phyloP scores from a whole-genome alignment of 2,797 vertebrate genomes.

The Myiothlypis coronata region DNA sequence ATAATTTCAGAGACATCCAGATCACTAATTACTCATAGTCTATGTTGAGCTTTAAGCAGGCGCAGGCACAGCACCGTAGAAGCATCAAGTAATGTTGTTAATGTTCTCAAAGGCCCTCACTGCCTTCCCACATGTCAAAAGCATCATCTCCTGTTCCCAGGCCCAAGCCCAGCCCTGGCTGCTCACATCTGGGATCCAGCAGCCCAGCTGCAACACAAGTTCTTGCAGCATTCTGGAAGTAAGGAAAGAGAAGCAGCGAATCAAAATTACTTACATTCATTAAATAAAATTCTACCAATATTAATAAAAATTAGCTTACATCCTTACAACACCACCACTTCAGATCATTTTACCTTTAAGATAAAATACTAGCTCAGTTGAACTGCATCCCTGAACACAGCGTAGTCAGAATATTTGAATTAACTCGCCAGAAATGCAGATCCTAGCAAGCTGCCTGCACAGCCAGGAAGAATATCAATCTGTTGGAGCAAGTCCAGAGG shows the following conservation, averaged over 20 bases:
- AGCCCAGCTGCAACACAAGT: background rate
- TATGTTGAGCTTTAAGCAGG: background rate
- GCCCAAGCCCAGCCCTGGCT: background rate
- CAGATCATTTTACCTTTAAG: background rate
- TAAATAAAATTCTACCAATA: background rate
- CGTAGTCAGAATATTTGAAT: background rate
- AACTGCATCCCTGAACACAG: background rate
- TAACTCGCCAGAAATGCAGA: background rate
- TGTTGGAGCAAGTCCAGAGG: background rate
- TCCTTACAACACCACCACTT: rapidly evolving
- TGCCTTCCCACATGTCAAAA: background rate
- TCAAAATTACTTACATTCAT: background rate
- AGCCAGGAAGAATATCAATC: background rate
- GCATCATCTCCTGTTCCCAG: background rate
- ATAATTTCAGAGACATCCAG: background rate
- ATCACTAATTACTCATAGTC: background rate
- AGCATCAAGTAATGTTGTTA: background rate
- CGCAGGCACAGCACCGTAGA: background rate
- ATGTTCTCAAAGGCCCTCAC: background rate
- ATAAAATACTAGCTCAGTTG: rapidly evolving
- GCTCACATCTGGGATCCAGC: background rate
- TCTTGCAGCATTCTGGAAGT: background rate
- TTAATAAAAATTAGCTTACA: background rate
- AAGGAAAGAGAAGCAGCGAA: background rate
- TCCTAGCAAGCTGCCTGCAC: background rate